Evolutionary conservation across 2,888 invertebrate species (phyloP).

Genomic region (Craniophora ligustri): DNA sequence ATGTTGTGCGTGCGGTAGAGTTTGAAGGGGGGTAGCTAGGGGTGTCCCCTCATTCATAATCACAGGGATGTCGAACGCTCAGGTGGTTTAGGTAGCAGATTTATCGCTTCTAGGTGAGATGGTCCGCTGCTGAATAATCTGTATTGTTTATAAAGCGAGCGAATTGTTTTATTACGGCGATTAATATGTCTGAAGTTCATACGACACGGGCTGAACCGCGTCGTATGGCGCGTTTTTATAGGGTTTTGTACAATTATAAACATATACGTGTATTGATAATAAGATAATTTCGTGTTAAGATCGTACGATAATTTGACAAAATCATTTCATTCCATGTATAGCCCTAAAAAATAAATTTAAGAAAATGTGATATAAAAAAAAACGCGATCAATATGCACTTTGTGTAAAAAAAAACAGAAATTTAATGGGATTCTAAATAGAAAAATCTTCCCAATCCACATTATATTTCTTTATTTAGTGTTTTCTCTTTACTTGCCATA

Average conservation of each 20-base stretch:
- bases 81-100: conserved; percentile 86
- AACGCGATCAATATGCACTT: no score
- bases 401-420: no score
- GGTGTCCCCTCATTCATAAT: conserved; percentile 80
- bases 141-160: conserved; percentile 70
- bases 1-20: conserved; percentile 48
- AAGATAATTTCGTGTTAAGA: no score
- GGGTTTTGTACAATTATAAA: conserved; percentile 5
- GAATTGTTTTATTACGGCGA: conserved; percentile 63
- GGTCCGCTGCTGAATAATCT: conserved; percentile 75
- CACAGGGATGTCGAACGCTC: conserved; percentile 83
- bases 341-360: no score
- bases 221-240: conserved; percentile 39
- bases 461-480: no score
- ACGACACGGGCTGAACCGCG: no score
- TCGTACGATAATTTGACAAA: no score
- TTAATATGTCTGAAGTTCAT: conserved; percentile 55
- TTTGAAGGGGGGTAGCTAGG: conserved; percentile 57
- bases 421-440: no score
- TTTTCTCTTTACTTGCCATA: conserved; percentile 6
- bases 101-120: conserved; percentile 82
- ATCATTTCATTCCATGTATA: no score
- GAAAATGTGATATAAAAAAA: no score
- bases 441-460: no score
- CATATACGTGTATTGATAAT: no score